phyloP scores from a whole-genome alignment of 2,888 invertebrate genomes.

The Meloe dianella region DNA sequence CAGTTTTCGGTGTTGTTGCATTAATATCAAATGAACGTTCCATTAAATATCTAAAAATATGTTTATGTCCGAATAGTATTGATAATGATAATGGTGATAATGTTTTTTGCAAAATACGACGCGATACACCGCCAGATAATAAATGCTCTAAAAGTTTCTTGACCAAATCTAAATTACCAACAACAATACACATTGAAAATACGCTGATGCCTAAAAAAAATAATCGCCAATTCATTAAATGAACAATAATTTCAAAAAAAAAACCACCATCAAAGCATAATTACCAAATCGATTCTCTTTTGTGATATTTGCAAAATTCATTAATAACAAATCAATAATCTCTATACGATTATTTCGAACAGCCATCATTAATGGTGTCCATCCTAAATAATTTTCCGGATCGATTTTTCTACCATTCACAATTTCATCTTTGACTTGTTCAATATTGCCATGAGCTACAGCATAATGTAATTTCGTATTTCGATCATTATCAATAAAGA shows the following conservation, averaged over 20 bases:
- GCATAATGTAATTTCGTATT: slow-evolving; percentile 53
- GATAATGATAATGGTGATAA: slow-evolving; percentile 53
- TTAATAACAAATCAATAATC: slow-evolving; percentile 47
- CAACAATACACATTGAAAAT: slow-evolving; percentile 50
- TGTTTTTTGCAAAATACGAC: slow-evolving; percentile 48
- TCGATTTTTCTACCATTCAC: slow-evolving; percentile 44
- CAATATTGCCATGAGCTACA: slow-evolving; percentile 45
- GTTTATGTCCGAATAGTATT: slow-evolving; percentile 47
- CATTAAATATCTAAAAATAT: slow-evolving; percentile 49
- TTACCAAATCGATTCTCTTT: slow-evolving; percentile 53
- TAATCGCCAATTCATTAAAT: no score
- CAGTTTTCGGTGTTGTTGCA: slow-evolving; percentile 41
- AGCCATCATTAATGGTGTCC: slow-evolving; percentile 59
- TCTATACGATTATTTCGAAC: slow-evolving; percentile 49
- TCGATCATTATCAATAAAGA: slow-evolving; percentile 49
- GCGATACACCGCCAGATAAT: slow-evolving; percentile 52
- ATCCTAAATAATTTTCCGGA: slow-evolving; percentile 53
- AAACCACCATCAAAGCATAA: no score
- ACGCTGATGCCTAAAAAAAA: slow-evolving; percentile 50
- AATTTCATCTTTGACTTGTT: slow-evolving; percentile 36
- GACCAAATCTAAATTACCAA: slow-evolving; percentile 50
- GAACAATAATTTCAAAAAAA: no score
- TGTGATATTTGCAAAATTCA: slow-evolving; percentile 52
- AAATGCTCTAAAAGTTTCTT: slow-evolving; percentile 50
- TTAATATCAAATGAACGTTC: slow-evolving; percentile 48